Percentiles rank a stretch among this genome's conserved stretches.
Conservation (phyloP, 2,888 invertebrate genomes). For the Agrochola lota region DNA sequence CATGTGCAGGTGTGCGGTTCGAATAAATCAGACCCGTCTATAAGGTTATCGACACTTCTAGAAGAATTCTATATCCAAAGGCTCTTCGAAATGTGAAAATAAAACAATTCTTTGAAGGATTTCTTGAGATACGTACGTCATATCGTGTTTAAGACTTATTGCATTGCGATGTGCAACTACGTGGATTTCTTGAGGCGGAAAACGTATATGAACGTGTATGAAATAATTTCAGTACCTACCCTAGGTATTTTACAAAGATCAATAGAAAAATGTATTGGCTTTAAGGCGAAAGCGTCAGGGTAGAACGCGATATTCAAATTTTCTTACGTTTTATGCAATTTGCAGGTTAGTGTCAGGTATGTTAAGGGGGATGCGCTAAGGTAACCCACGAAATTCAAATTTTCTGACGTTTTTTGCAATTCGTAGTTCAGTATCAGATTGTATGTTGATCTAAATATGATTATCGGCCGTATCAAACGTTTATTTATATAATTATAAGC, state of each 20-base stretch:
- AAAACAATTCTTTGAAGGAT: conserved; percentile 50
- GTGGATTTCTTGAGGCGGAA: conserved; percentile 45
- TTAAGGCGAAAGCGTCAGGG: no score
- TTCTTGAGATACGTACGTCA: conserved; percentile 51
- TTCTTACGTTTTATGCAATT: no score
- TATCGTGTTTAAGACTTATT: conserved; percentile 45
- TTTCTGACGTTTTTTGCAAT: no score
- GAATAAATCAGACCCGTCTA: conserved; percentile 80
- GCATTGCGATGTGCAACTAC: conserved; percentile 32
- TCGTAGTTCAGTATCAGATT: no score
- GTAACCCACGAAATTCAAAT: no score
- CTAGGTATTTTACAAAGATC: conserved; percentile 1
- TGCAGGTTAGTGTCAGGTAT: no score
- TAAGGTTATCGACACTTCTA: conserved; percentile 78
- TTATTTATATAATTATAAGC: no score
- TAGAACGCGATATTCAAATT: no score
- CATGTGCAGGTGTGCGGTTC: conserved; percentile 76
- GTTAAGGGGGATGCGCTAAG: no score
- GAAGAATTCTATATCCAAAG: conserved; percentile 51
- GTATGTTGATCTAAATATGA: no score
- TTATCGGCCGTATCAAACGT: no score
- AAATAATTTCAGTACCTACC: not conserved
- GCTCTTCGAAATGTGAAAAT: conserved; percentile 49
- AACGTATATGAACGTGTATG: conserved; percentile 26
- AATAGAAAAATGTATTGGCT: not conserved